phyloP scores from a whole-genome alignment of 37 sponge, comb jelly and placozoan genomes.

The Mnemiopsis leidyi region DNA sequence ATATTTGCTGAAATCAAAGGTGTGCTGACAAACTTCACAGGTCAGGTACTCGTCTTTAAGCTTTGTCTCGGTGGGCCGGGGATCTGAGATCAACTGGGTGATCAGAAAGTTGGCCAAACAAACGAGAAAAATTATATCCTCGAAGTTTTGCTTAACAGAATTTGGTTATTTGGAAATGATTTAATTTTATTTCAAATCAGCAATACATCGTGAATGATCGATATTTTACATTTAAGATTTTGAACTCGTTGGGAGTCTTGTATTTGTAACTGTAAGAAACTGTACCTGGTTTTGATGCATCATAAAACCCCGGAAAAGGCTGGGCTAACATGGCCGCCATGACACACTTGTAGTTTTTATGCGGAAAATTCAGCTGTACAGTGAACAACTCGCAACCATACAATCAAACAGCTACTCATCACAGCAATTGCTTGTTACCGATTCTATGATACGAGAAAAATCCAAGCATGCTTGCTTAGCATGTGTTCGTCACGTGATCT shows the following conservation, averaged over 20 bases:
- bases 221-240: neutral
- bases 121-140: no score
- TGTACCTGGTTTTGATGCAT: neutral
- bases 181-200: no score
- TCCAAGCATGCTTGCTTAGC: neutral
- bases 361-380: neutral
- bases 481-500: no score
- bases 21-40: slow-evolving; percentile 11
- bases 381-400: neutral
- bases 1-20: slow-evolving; percentile 47
- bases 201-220: no score
- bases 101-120: no score
- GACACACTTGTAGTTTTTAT: no score
- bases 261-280: neutral
- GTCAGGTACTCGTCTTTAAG: slow-evolving; percentile 47
- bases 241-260: neutral
- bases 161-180: no score
- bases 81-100: slow-evolving; percentile 1
- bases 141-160: no score
- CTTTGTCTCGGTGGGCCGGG: neutral
- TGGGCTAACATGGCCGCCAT: neutral
- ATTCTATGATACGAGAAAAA: neutral
- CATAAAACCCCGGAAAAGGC: neutral
- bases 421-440: neutral
- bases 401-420: neutral